phyloP scores from a whole-genome alignment of 1,140 invertebrate genomes.

The Eueides isabella region DNA sequence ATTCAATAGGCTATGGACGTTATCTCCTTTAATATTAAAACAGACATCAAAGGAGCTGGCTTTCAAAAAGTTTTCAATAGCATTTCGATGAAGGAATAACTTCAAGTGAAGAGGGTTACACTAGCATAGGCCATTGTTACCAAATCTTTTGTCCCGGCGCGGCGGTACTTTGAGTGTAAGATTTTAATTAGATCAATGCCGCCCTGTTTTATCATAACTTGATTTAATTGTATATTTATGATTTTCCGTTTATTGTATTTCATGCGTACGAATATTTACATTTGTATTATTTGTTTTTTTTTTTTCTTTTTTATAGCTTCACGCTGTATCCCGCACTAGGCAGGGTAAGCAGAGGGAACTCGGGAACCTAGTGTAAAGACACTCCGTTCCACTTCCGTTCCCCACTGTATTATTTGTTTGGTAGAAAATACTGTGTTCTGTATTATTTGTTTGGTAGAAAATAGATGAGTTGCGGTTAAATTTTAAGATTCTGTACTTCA shows the following conservation, averaged over 20 bases:
- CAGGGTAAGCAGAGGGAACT: no score
- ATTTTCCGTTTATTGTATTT: neutral
- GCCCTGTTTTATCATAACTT: neutral
- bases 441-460: no score
- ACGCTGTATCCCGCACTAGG: no score
- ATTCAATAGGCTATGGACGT: neutral
- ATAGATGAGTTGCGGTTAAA: no score
- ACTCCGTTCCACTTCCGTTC: no score
- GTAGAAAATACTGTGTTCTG: no score
- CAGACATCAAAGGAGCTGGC: constrained; percentile 23
- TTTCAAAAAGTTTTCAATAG: constrained; percentile 28
- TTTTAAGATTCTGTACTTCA: no score
- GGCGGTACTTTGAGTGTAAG: constrained; percentile 20
- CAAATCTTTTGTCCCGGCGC: constrained; percentile 20
- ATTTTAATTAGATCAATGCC: constrained; percentile 21
- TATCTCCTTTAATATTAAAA: constrained; percentile 28
- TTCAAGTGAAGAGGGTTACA: constrained; percentile 25
- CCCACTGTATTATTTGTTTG: no score
- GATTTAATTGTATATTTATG: neutral
- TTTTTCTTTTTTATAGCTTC: no score
- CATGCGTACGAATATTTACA: no score
- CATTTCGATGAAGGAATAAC: constrained; percentile 27
- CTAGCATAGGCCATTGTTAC: constrained; percentile 24
- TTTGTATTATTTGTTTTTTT: no score
- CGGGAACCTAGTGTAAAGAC: no score